Evolutionary conservation across 2,888 invertebrate species (phyloP), one percentile per base, ranked within the genome.

Genomic region (Yponomeuta malinellus): DNA sequence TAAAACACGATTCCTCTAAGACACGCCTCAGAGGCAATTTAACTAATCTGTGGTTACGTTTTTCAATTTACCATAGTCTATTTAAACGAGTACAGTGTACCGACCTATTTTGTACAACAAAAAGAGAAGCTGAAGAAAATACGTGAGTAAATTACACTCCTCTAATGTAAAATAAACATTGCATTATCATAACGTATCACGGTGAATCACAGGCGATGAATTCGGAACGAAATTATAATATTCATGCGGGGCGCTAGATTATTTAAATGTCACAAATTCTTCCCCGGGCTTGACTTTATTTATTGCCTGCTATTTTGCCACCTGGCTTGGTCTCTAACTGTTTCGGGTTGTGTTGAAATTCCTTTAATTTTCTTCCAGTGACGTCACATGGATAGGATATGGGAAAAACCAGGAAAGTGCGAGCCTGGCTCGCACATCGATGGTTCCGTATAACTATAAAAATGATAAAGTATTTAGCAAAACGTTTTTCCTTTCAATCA

Each of bases 211-310:
- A 15, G 52, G 15, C 52, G 15, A 59, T 59, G 52, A 59, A 59
- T 59, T 59, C 52, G 52, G 52, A 59, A 59, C 15, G 52, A 59
- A 59, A 59, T 59, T 59, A 59, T 15, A 59, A 59, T 59, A 59
- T 59, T 59, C 52, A 59, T 59, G 52, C 52, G 52, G 52, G 15
- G 6, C 52, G 52, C 52, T 59, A 59, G 52, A 59, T 59, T 59
- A 59, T 59, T 59, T 59, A 59, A 59, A 59, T 59, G 52, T 59
- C 52, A 59, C 52, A 59, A 59, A 59, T 59, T 59, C 52, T 15
- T 59, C 15, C 15, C 52, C 15, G 15, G 15, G 15, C 15, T 59
- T 59, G 12, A 59, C 52, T 59, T 59, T 59, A 59, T 59, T 59
- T 59, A 59, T 59, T 59, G 52, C 52, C 15, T 2, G 6, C 15